Base-by-base conservation (phyloP, 23 tunicate species). In the Trididemnum nubilum region DNA sequence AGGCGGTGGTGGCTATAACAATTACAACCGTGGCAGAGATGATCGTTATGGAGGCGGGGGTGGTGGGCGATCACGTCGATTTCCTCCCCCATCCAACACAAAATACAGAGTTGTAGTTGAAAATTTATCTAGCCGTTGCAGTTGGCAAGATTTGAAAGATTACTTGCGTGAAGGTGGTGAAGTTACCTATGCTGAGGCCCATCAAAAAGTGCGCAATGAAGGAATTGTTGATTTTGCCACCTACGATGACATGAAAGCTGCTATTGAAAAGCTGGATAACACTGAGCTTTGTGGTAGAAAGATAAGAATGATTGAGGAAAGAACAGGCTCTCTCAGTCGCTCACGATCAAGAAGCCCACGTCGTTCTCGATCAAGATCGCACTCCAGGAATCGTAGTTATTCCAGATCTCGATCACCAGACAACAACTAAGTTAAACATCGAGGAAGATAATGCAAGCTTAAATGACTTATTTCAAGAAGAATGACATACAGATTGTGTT, bases 91-190 rank as follows among this genome's bases (percentile, higher is more conserved):
- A 9, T 65, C 93, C 15, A 80, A 86, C 31, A 82, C 93, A 36
- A 88, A 88, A 51, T 77, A 88, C 32, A 36, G 93, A 33, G 79
- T 88, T 1, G 76, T 82, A 50, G 93, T 88, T n/a, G 87, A 88
- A 51, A 88, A 88, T 77, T 35, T 88, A 3, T 88, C 93, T 0
- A 51, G 88, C 4, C 59, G 83, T 31, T 77, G 77, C 50, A 83
- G 92, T 32, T 91, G 97, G 97, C 97, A 91, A 77, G 97, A 91
- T 86, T 59, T 91, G 25, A 91, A 91, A 69, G 97, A 91, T 82
- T 77, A 77, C 33, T 65, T 91, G 1, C 74, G 97, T 18, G 70
- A 58, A 64, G 83, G 74, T 65, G 97, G 86, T 29, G 97, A 91
- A 54, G 88, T 88, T 34, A 67, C 92, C 7, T 91, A 66, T 65